A percentile compares a stretch with the other conserved stretches of the same genome.
Conservation (phyloP, 2,888 invertebrate species). For the Gymnosoma rotundatum region DNA sequence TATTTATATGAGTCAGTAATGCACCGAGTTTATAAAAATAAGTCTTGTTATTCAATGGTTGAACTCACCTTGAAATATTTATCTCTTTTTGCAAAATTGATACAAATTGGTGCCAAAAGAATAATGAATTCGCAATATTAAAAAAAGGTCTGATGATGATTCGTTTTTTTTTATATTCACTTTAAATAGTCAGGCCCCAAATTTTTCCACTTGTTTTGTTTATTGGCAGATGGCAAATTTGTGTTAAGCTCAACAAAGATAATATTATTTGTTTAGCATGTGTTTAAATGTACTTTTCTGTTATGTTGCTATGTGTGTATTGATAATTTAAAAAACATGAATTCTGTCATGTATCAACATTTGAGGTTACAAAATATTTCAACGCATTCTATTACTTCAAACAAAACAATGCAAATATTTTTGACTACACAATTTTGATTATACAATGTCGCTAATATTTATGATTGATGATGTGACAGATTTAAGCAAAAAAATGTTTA, state of each 20-base stretch:
- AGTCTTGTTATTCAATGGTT: background rate
- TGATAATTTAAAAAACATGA: constrained; percentile 41
- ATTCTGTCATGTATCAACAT: constrained; percentile 15
- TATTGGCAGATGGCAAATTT: constrained; percentile 58
- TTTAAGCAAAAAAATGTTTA: constrained; percentile 1
- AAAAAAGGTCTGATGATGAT: constrained; percentile 23
- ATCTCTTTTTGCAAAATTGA: constrained; percentile 10
- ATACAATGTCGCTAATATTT: constrained; percentile 68
- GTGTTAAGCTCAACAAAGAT: constrained; percentile 44
- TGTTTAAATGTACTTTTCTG: background rate
- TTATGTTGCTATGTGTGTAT: background rate
- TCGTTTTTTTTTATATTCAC: constrained; percentile 39
- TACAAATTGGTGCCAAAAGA: constrained; percentile 52
- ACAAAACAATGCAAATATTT: constrained; percentile 62
- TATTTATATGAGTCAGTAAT: background rate
- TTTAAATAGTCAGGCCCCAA: constrained; percentile 50
- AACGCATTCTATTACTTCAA: constrained; percentile 12
- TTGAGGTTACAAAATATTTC: constrained; percentile 30
- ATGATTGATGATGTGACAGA: constrained; percentile 67
- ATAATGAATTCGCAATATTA: constrained; percentile 30
- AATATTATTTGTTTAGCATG: constrained; percentile 12
- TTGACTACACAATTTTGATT: constrained; percentile 27
- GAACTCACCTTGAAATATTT: constrained; percentile 57
- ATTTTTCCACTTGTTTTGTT: constrained; percentile 31
- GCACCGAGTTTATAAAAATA: background rate